Evolutionary conservation across 1,140 invertebrate genomes (phyloP).

Genomic region (Philotrypesis tridentata): DNA sequence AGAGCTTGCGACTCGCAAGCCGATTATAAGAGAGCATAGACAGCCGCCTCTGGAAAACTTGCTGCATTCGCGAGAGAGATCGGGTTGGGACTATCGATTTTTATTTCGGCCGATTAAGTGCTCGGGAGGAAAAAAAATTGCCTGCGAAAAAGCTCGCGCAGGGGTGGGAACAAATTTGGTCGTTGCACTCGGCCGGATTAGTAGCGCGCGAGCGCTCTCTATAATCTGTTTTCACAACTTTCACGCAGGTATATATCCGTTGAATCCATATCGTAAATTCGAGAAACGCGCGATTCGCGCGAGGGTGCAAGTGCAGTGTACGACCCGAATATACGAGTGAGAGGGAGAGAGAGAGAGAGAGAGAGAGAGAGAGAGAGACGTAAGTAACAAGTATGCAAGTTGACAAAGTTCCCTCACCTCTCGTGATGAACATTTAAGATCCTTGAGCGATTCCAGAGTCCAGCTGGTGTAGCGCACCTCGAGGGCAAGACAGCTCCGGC

Average conservation of each 20-base stretch:
- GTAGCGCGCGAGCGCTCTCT: neutral
- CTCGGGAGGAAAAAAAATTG: neutral
- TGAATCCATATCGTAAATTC: neutral
- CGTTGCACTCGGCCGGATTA: no score
- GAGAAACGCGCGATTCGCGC: neutral
- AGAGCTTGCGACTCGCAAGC: slow-evolving; percentile 18
- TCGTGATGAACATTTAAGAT: slow-evolving; percentile 55
- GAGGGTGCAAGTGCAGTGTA: neutral
- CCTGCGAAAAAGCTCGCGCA: no score
- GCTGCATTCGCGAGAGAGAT: neutral
- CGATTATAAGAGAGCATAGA: slow-evolving; percentile 43
- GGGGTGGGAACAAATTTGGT: neutral
- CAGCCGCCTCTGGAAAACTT: slow-evolving; percentile 2
- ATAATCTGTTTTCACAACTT: neutral
- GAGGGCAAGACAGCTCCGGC: slow-evolving; percentile 29
- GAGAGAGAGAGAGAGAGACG: no score
- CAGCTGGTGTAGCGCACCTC: slow-evolving; percentile 16
- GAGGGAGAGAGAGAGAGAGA: no score
- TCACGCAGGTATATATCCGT: no score
- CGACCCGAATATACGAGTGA: no score
- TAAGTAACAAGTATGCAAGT: no score
- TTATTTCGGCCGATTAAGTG: slow-evolving; percentile 9
- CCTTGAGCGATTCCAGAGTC: slow-evolving; percentile 45
- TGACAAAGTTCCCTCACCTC: slow-evolving; percentile 48
- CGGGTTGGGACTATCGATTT: slow-evolving; percentile 30